Evolutionary conservation across 2,888 invertebrate genomes (phyloP), one percentile per base, ranked within the genome.

Genomic region (Leptura quadrifasciata): DNA sequence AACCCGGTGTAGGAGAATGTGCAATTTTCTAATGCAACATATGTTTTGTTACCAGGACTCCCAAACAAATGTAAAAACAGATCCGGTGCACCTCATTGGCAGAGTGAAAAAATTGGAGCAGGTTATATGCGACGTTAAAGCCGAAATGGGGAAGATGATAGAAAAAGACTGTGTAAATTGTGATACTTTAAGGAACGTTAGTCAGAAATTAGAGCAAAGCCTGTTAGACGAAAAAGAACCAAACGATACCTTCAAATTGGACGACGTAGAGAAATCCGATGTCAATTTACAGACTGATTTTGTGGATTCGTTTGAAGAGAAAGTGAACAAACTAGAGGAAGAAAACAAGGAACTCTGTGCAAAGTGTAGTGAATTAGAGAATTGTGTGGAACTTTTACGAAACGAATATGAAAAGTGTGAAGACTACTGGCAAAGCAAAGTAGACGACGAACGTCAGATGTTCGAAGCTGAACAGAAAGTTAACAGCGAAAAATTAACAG

Each of bases 341-440:
- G 90, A 90, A 71, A 91, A 92, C 58, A 72, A 72, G 61, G 84
- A 84, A 54, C 83, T 91, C 24, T 86, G 87, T 69, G 89, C 89
- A 58, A 91, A 92, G 78, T 92, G 91, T 86, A 91, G 91, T 74
- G 94, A 95, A 77, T 89, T 96, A 65, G 95, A 96, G 88, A 89
- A 89, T 67, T 94, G 94, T 83, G 89, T 96, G 72, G 95, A 95
- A 86, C 91, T 94, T 85, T 90, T 96, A 89, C 92, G 93, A 83
- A 91, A 91, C 60, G 96, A 96, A 86, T 96, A 95, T 87, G 96
- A 96, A 84, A 93, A 93, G 77, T 95, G 95, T 87, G 97, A 97
- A 87, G 96, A 96, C 87, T 96, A 96, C 89, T 97, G 96, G 96
- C 91, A 93, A 65, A 90, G 90, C 39, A 96, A 96, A 88, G 89